Evolutionary conservation across 2,888 invertebrate genomes (phyloP), one percentile per base, ranked within the genome.

Genomic region (Margaritifera margaritifera): DNA sequence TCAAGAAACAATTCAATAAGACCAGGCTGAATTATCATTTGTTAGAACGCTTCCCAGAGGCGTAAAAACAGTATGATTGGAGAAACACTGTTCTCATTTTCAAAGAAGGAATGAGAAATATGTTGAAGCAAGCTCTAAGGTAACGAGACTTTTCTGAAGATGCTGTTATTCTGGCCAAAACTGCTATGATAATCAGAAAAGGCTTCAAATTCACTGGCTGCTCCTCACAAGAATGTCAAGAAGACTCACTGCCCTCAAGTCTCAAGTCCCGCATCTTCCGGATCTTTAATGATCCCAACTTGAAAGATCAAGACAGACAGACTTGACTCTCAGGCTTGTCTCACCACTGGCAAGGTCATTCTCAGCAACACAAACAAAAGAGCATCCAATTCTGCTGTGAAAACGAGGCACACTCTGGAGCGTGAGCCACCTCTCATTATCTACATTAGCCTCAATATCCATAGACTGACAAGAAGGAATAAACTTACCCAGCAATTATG

Each of bases 201-300:
- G 52, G 64, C 25, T 69, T 69, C 25, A 69, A 27, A 67, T 69
- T 54, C n/a, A 24, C 27, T 67, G 67, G 20, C 24, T 6, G 4
- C 56, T 70, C 50, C 61, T n/a, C 68, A 55, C 31, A 55, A 31
- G 24, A 51, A 42, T 70, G 71, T 50, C 56, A 69, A 56, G 42
- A 63, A 27, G 42, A 51, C 15, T 71, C 68, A 5, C 20, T 71
- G 8, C 71, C 67, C 6, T 42, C 31, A 8, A 63, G 68, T 24
- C 60, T n/a, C n/a, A n/a, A n/a, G n/a, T n/a, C n/a, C 6, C 52
- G 64, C 4, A 52, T 66, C n/a, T 59, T 52, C 6, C 60, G 8
- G 54, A 24, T 66, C 11, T n/a, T 59, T 15, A 25, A 66, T 66
- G 66, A 61, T 53, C 61, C 53, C 3, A 67, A 66, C 24, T 31